Evolutionary conservation across 2,888 invertebrate species (phyloP).

Genomic region (Eurois occulta): DNA sequence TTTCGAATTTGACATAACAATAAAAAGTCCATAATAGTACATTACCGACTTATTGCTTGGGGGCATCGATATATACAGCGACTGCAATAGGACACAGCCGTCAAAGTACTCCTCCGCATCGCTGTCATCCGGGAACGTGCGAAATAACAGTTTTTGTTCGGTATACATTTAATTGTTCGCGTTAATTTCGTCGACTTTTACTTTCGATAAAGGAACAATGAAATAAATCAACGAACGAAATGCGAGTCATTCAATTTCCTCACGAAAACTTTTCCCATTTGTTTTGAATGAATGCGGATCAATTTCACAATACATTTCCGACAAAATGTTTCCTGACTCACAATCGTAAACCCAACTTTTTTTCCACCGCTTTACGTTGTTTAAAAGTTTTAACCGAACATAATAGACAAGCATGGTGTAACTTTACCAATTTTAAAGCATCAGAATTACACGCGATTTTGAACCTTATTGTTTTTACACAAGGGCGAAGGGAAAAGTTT

Average conservation of each 20-base stretch:
- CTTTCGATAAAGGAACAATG: neutral
- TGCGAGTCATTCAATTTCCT: constrained; percentile 24
- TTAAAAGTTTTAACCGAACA: constrained; percentile 52
- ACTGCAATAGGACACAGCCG: too few species aligned
- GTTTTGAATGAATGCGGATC: constrained; percentile 63
- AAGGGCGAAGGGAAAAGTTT: too few species aligned
- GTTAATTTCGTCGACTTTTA: neutral
- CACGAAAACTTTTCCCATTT: constrained; percentile 70
- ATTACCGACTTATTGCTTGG: too few species aligned
- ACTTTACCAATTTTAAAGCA: constrained; percentile 38
- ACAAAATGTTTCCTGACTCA: constrained; percentile 57
- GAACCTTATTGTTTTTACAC: neutral
- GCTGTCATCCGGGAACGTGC: neutral
- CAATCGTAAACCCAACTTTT: constrained; percentile 37
- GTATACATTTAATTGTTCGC: neutral
- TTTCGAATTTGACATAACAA: too few species aligned
- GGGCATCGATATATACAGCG: too few species aligned
- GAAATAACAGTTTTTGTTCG: too few species aligned
- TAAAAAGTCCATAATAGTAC: too few species aligned
- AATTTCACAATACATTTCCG: constrained; percentile 67
- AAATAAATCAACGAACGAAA: constrained; percentile 19
- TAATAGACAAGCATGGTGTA: constrained; percentile 18
- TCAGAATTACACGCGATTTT: constrained; percentile 9
- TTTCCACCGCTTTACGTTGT: constrained; percentile 17
- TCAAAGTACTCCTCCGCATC: neutral